These are phyloP conservation scores for Allacma fusca DNA, from an alignment of 2,888 invertebrate genomes.

Conservation along the genomic window DNA sequence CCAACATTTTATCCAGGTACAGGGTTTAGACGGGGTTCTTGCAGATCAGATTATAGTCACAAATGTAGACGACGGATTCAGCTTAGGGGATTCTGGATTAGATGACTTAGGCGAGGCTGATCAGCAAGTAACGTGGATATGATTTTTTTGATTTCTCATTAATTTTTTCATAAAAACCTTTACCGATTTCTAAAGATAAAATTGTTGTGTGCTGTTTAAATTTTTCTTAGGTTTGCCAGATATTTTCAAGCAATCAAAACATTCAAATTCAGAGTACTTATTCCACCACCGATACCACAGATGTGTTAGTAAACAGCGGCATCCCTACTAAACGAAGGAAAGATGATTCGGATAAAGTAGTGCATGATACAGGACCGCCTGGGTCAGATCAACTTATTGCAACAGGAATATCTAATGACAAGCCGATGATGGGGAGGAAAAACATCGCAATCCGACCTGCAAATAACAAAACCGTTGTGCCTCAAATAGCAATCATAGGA, in stretches of 20 bases:
- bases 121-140: slow-evolving; percentile 47
- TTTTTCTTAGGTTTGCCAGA: slow-evolving; percentile 53
- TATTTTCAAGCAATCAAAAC: slow-evolving; percentile 51
- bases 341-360: slow-evolving; percentile 31
- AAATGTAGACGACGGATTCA: slow-evolving; percentile 56
- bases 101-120: slow-evolving; percentile 55
- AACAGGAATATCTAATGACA: not conserved
- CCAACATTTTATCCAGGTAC: slow-evolving; percentile 49
- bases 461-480: slow-evolving; percentile 6
- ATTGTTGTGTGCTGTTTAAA: too few relatives aligned
- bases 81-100: slow-evolving; percentile 53
- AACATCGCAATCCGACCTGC: slow-evolving; percentile 14
- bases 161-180: too few relatives aligned
- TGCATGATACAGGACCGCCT: not conserved
- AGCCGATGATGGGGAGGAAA: slow-evolving; percentile 21
- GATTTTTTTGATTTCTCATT: not conserved
- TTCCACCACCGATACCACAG: slow-evolving; percentile 2
- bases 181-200: too few relatives aligned
- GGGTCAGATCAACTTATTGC: not conserved
- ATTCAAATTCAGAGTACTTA: slow-evolving; percentile 46
- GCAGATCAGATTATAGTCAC: slow-evolving; percentile 60
- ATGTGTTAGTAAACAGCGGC: slow-evolving; percentile 10
- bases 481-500: slow-evolving; percentile 23
- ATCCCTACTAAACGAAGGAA: slow-evolving; percentile 35
- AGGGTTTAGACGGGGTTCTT: slow-evolving; percentile 59